Evolutionary conservation across 2,888 invertebrate genomes (phyloP).

Genomic region (Deilephila porcellus): DNA sequence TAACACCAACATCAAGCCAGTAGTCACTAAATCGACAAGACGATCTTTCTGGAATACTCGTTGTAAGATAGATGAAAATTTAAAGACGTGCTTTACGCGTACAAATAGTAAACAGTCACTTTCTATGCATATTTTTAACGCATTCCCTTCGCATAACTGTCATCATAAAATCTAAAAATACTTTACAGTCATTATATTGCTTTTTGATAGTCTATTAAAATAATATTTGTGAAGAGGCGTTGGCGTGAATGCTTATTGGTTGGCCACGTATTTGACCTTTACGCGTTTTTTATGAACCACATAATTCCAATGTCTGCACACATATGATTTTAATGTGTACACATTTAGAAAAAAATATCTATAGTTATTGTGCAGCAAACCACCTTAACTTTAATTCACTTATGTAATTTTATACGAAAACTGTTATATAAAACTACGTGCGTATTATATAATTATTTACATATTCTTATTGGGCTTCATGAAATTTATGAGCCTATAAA

Average conservation of each 20-base stretch:
- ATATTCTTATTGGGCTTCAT: neutral
- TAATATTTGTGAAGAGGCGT: constrained; percentile 31
- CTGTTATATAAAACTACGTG: no score
- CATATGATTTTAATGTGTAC: neutral
- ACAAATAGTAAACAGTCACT: neutral
- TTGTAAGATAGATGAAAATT: neutral
- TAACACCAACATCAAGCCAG: no score
- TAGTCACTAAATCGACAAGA: no score
- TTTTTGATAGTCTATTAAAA: constrained; percentile 36
- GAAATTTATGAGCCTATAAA: neutral
- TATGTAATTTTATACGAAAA: no score
- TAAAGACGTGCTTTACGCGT: neutral
- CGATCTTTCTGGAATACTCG: neutral
- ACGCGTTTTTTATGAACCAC: constrained; percentile 5
- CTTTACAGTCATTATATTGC: constrained; percentile 34
- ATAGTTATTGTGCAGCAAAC: no score
- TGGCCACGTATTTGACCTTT: constrained; percentile 18
- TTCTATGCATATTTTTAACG: neutral
- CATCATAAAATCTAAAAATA: constrained; percentile 28
- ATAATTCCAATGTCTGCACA: neutral
- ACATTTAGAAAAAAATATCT: neutral
- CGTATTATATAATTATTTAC: neutral
- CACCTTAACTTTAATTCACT: no score
- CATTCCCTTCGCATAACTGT: neutral
- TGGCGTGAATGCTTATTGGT: constrained; percentile 29